Base-by-base conservation (phyloP, 1,140 invertebrate genomes). In the Sarcophaga peregrina region DNA sequence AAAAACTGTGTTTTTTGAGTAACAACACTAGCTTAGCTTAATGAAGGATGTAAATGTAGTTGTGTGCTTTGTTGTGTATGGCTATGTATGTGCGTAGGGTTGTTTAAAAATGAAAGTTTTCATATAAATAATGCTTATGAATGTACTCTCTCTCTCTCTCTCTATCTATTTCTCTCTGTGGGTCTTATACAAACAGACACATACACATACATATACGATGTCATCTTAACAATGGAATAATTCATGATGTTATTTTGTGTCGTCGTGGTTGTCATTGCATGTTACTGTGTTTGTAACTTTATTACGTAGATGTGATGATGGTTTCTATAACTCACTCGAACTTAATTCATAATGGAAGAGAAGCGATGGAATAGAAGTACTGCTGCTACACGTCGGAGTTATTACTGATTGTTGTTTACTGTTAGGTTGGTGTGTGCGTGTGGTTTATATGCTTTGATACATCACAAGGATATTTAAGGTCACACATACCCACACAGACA, bases 201-300 rank as follows among this genome's bases (percentile, higher is more conserved):
- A 58, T 58, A 58, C 54, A 58, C 8, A 13, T 13, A 58, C 4
- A 15, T 58, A 58, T 37, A 37, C 25, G 1, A 1, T 37, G 25
- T 4, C 54, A 58, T 58, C 54, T 58, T 58, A 58, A 58, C 54
- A 58, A 58, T 58, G 54, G 6, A 58, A 58, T 58, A 58, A 58
- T 58, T 58, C 54, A 58, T 58, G 54, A 58, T 58, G 54, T 58
- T 58, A n/a, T 9, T 54, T 1, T 37, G 25, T 37, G 25, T 37
- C 25, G 25, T 37, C 25, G 25, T 37, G 25, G 25, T 58, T 58
- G 54, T 58, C 54, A 58, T 58, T 58, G n/a, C n/a, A n/a, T n/a
- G 54, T 58, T n/a, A 58, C 54, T 58, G 54, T 58, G 54, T 58
- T 58, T 13, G 54, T 58, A 15, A 58, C 54, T 58, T 58, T 58